phyloP scores from a whole-genome alignment of 2,113 vertebrate genomes.

The human region DNA sequence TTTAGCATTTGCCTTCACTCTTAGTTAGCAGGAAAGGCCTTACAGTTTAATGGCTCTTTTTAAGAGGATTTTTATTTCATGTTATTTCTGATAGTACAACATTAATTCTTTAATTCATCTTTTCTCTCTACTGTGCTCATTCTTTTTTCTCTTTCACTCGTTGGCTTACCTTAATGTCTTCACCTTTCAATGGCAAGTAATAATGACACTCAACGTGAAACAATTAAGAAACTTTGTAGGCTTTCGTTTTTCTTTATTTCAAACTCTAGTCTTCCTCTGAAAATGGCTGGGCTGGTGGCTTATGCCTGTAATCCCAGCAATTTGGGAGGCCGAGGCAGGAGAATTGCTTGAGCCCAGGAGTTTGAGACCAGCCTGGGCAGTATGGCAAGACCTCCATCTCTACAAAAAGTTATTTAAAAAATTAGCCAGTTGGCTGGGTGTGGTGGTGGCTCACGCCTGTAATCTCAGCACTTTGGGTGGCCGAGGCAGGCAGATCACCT shows the following conservation, averaged over 20 bases:
- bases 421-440: too few relatives aligned
- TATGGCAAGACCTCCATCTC: too few relatives aligned
- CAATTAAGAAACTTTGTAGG: background rate
- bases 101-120: background rate
- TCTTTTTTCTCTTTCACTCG: background rate
- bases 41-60: background rate
- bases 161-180: background rate
- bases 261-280: background rate
- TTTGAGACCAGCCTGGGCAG: too few relatives aligned
- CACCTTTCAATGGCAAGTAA: background rate
- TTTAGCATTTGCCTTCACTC: background rate
- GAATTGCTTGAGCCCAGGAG: too few relatives aligned
- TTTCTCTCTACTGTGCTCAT: background rate
- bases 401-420: too few relatives aligned
- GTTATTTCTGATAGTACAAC: background rate
- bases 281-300: too few relatives aligned
- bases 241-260: background rate
- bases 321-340: too few relatives aligned
- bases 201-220: background rate
- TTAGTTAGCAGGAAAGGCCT: background rate
- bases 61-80: background rate
- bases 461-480: too few relatives aligned
- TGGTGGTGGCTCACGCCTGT: too few relatives aligned
- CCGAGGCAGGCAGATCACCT: too few relatives aligned
- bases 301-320: too few relatives aligned